Evolutionary conservation across 2,888 invertebrate genomes (phyloP), one percentile per base, ranked within the genome.

Genomic region (Cataglyphis cursor): DNA sequence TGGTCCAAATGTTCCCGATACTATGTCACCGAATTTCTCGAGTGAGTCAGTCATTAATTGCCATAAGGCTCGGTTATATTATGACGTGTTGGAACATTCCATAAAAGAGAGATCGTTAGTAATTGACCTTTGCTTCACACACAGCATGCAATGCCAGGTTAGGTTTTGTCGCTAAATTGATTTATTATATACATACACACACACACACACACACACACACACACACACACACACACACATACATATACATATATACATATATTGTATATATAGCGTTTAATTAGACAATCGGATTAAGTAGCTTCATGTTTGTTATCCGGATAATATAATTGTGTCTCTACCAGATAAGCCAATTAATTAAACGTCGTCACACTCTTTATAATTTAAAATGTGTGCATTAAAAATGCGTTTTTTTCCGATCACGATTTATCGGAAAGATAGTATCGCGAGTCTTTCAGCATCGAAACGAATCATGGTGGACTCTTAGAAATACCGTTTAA

Each of bases 1-100:
- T 98, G 98, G 98, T 98, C 98, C 3, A 96, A 96, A 83, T 98
- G 98, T 95, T 98, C 97, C 61, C 96, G 96, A 82, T 96, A 97
- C 94, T 97, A 96, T 93, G 96, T 97, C 86, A 97, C 97, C 9
- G 97, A 97, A 92, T 97, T 97, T 95, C 95, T 98, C 84, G 97
- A 98, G 98, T 98, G 95, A 96, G 97, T 96, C 76, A 84, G 51
- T 80, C 31, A 57, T 76, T 51, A 62, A 51, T 84, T 81, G 78
- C 51, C 62, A 48, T 76, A 78, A 70, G 73, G 82, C 81, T 80
- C 44, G 41, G 54, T 73, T 48, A 76, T 76, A 70, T 65, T 65
- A 62, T 44, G 57, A 62, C 82, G 65, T 70, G 57, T 62, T 75
- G 38, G 62, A 35, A 18, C 65, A 35, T 78, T 86, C 70, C 48